These are phyloP conservation scores for Platycercus adscitus DNA, from an alignment of 2,113 vertebrate genomes.

Conservation along the genomic window DNA sequence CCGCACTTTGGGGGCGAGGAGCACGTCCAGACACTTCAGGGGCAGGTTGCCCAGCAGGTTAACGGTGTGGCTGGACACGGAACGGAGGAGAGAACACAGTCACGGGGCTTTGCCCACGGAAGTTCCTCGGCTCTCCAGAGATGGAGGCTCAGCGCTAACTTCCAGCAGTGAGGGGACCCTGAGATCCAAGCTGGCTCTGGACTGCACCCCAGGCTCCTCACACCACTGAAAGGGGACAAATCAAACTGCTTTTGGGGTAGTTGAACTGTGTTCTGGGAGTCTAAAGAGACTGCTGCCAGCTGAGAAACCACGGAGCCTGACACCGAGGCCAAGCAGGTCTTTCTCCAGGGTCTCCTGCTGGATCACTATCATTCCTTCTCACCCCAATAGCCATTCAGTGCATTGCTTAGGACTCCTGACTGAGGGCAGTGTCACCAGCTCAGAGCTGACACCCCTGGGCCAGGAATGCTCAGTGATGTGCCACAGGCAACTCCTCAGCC, in stretches of 20 bases:
- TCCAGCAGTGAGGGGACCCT: neutral
- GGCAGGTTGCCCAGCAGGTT: conserved; percentile 93
- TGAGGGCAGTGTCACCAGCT: neutral
- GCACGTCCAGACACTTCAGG: conserved; percentile 86
- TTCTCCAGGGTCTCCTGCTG: neutral
- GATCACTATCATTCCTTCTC: neutral
- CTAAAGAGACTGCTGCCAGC: neutral
- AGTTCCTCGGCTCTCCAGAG: neutral
- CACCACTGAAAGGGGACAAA: neutral
- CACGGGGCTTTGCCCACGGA: neutral
- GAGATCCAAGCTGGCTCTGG: neutral
- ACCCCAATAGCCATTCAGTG: accelerated
- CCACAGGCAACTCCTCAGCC: neutral
- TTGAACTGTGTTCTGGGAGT: neutral
- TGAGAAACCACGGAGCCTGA: neutral
- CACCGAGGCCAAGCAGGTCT: neutral
- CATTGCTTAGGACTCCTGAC: too few species aligned
- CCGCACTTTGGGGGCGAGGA: conserved; percentile 84
- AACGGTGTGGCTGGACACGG: conserved; percentile 79
- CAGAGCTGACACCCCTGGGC: neutral
- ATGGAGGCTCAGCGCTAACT: accelerated
- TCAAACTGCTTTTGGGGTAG: neutral
- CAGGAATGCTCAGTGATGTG: neutral
- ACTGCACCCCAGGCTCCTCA: neutral
- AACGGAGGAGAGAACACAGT: neutral